Base-by-base conservation (phyloP, 2,113 vertebrate genomes). In the Cromileptes altivelis region DNA sequence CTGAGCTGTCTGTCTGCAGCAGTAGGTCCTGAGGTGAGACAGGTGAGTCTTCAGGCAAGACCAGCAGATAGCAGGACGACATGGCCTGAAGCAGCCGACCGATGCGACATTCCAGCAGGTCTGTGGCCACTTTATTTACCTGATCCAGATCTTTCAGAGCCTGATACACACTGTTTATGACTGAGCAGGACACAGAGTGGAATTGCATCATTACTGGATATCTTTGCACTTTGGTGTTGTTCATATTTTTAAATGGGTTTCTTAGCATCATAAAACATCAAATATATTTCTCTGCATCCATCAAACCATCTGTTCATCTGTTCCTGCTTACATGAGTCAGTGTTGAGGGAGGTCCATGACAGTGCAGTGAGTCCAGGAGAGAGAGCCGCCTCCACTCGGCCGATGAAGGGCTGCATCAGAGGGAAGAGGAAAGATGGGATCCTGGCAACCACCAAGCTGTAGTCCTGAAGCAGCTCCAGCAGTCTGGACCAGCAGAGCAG, bases 71-170 rank as follows among this genome's bases (percentile, higher is more conserved):
- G 61, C 93, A 95, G 82, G 92, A 91, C 0, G 92, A 91, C 86
- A 95, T 95, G 75, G 81, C 82, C 21, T 91, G 76, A 37, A 97
- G 87, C 75, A 94, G 79, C 47, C 89, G 94, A 33, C 94, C 93
- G 56, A 97, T 93, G 58, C 96, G 95, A 84, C 95, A 97, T 81
- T 97, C 96, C 89, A 97, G 40, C 13, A 92, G 94, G 84, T 97
- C 96, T 18, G 80, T 25, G 0, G 86, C 91, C 45, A 88, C 89
- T 74, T 94, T 96, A 6, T 84, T 88, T 2, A 94, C 69, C 49
- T 92, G 92, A 55, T 95, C 88, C 92, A 97, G 19, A 19, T 96
- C 87, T 27, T 49, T 70, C 82, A 97, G 87, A 40, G 92, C 86
- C 64, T n/a, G 61, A 56, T 93, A 92, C 60, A 95, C 96, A 4